Base-by-base conservation (phyloP, 2,888 invertebrate genomes). In the Scaptomyza parva region DNA sequence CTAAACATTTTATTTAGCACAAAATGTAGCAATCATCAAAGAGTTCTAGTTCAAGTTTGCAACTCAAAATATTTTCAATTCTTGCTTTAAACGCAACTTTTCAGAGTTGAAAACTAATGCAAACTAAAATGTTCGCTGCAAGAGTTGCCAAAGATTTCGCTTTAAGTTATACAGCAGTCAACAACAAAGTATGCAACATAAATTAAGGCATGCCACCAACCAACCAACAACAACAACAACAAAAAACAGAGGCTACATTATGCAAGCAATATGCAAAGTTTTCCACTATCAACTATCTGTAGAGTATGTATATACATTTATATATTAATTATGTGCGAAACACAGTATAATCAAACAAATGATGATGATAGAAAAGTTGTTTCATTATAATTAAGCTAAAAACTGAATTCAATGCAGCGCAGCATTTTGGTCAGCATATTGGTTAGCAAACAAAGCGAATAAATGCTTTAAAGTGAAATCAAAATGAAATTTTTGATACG, bases 131-230 rank as follows among this genome's bases (percentile, higher is more conserved):
- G 47, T 51, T 17, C n/a, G 26, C 18, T 17, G 33, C 24, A 14
- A 26, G 12, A 45, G 35, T 51, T 33, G 26, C 35, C 50, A 50
- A 47, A 37, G 39, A 18, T 65, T 70, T 64, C 26, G 39, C 30
- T 47, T 43, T 26, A 50, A 61, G 45, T 67, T 47, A 26, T 12
- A 7, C 20, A 30, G 14, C 30, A 30, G 22, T 14, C 37, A 28
- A n/a, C 59, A n/a, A 44, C 41, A 62, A 72, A 72, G 52, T 55
- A 50, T 72, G 72, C 70, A 57, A 44, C 22, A 45, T 20, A 45
- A 37, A 52, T 50, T 24, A 41, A 40, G 47, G 28, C 28, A 12
- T 9, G 9, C 9, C 44, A 44, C n/a, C n/a, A n/a, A n/a, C n/a
- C n/a, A n/a, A n/a, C n/a, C n/a, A n/a, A 20, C 12, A 40, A n/a